Evolutionary conservation across 2,113 vertebrate species (phyloP), one percentile per base, ranked within the genome.

Genomic region (Lipophrys pholis): DNA sequence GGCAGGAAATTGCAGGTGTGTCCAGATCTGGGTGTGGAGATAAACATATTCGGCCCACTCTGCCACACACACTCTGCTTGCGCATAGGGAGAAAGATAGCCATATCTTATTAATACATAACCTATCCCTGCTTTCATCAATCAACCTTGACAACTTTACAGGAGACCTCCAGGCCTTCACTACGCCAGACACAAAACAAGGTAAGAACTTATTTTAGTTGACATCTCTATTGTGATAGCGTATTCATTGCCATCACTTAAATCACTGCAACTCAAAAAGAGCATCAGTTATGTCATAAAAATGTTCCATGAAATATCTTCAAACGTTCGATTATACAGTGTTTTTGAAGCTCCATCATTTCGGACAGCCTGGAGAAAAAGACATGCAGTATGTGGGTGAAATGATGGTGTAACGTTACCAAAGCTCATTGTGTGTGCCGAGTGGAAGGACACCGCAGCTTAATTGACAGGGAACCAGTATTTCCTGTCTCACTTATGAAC

Each of bases 1-100:
- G 50, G 35, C 81, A 89, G 82, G 85, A 87, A 81, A 90, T 86
- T 85, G 74, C 90, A 93, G 90, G 92, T 93, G 93, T 91, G 90
- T 86, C 84, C 60, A 69, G 14, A 86, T 70, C 73, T 91, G 91
- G 90, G 91, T 73, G 91, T 90, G 89, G 88, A 86, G 74, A 59
- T 66, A 88, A 90, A 92, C 83, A 89, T 60, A 82, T 62, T 77
- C 60, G 80, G 48, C 84, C 72, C 73, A 74, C 57, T 70, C 57
- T 57, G 49, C 16, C 63, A 62, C 71, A 77, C 58, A 69, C 84
- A 73, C 63, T 48, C 42, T 50, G 64, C 16, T 14, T 11, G 7
- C 16, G 43, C 68, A 61, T 42, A 55, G 76, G 76, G 38, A 78
- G 75, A 62, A 55, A 54, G 49, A 64, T 53, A 56, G 43, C 5